Percentiles rank a stretch among this genome's conserved stretches.
phyloP scores from a whole-genome alignment of 2,888 invertebrate genomes.

The Tethea ocularis region DNA sequence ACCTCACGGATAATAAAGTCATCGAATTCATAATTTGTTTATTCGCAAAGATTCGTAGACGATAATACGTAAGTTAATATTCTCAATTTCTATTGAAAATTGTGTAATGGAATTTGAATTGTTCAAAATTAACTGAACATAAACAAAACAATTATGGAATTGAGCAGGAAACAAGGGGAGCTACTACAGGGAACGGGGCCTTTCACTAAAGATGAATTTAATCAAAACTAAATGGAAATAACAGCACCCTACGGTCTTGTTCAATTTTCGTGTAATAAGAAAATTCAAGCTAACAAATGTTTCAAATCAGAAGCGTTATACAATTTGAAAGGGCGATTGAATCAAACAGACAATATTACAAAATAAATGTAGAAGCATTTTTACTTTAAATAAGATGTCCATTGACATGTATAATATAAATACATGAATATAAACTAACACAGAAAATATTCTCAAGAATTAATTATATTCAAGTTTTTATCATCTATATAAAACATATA shows the following conservation, averaged over 20 bases:
- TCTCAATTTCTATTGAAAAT: background rate
- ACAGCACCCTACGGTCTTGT: conserved; percentile 34
- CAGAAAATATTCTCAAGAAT: background rate
- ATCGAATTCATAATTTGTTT: no score
- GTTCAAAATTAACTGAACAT: conserved; percentile 10
- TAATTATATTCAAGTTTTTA: no score
- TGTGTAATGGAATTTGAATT: background rate
- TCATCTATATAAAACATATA: no score
- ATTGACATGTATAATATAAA: no score
- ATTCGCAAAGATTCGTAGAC: no score
- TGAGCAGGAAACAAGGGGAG: conserved; percentile 23
- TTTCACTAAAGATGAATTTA: conserved; percentile 52
- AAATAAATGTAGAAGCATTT: conserved; percentile 34
- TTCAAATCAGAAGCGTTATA: conserved; percentile 40
- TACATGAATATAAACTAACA: background rate
- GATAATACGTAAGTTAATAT: background rate
- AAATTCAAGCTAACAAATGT: conserved; percentile 39
- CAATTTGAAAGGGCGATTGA: conserved; percentile 40
- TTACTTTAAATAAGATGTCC: background rate
- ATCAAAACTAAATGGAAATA: conserved; percentile 55
- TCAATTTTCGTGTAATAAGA: conserved; percentile 47
- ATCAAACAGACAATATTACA: conserved; percentile 40
- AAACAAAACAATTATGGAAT: conserved; percentile 28
- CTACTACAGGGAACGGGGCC: conserved; percentile 21
- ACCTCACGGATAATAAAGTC: no score